Evolutionary conservation across 2,888 invertebrate species (phyloP), one percentile per base, ranked within the genome.

Genomic region (Eumerus sabulonum): DNA sequence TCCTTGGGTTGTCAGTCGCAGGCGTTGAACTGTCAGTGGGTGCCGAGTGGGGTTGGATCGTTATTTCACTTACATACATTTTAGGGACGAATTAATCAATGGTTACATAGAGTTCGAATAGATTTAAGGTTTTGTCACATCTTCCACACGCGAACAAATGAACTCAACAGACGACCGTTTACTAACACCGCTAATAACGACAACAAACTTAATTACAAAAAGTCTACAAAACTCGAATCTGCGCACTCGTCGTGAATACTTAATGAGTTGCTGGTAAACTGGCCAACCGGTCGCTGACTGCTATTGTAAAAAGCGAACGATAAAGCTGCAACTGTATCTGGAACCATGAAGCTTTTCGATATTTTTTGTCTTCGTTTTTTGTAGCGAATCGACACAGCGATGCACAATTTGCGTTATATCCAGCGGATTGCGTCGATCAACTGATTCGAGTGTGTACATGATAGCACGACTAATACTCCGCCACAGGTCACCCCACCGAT

Each of bases 51-150:
- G 57, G 72, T 19, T 27, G 27, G 50, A 67, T 77, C 4, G 57
- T 84, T 63, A 84, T 62, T 81, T 85, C 85, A 74, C 82, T 83
- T 47, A 83, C 82, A 56, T 71, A 67, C 81, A 72, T 66, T 42
- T 62, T 67, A 27, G 27, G 7, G 7, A 27, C 7, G 27, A 27
- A 27, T 7, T n/a, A 13, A 13, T 13, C 57, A 53, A 48, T 35
- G 13, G 5, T 16, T 45, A 7, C 12, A 44, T n/a, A n/a, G n/a
- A n/a, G n/a, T n/a, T n/a, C 44, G 19, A 40, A n/a, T 14, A 36
- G 12, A 17, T 12, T 35, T 18, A 17, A 17, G 27, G 4, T 12
- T 51, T 19, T 40, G 36, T 57, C 48, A 62, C 54, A 68, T 36
- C n/a, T 40, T 44, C 16, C 38, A 50, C 35, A 35, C 38, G 16